Evolutionary conservation across 2,113 vertebrate species (phyloP).

Genomic region (Anguilla japonica): DNA sequence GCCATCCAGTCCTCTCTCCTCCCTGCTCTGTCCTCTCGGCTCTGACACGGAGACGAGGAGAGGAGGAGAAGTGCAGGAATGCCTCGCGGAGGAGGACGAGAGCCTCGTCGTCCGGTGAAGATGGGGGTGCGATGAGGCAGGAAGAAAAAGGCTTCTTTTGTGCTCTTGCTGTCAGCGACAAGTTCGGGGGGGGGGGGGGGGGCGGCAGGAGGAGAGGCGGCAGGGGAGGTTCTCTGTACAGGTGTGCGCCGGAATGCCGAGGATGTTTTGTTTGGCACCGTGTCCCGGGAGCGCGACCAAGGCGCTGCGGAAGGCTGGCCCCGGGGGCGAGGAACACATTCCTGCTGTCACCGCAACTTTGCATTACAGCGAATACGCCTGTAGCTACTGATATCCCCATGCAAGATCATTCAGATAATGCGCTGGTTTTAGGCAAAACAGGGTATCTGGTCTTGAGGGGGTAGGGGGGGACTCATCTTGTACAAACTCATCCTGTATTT

Average conservation of each 20-base stretch:
- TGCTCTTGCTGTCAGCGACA: background rate
- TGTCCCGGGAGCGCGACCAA: constrained; percentile 45
- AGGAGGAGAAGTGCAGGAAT: background rate
- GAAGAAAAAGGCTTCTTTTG: background rate
- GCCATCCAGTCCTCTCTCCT: background rate
- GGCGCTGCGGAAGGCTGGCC: constrained; percentile 35
- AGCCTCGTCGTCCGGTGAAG: background rate
- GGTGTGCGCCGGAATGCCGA: constrained; percentile 48
- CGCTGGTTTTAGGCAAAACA: background rate
- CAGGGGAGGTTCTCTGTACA: constrained; percentile 36
- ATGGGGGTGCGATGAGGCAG: background rate
- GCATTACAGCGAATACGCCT: background rate
- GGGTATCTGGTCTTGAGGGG: background rate
- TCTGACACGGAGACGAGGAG: background rate
- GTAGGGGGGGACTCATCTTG: background rate
- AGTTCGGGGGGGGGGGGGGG: background rate
- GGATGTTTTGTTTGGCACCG: constrained; percentile 49
- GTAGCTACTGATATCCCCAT: background rate
- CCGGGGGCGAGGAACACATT: constrained; percentile 36
- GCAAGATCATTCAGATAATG: background rate
- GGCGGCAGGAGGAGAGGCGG: background rate
- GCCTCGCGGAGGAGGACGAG: background rate
- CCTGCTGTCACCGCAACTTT: constrained; percentile 13
- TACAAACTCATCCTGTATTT: background rate
- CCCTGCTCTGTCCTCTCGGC: background rate